phyloP scores from a whole-genome alignment of 2,113 vertebrate genomes.

The Phalacrocorax pelagicus region DNA sequence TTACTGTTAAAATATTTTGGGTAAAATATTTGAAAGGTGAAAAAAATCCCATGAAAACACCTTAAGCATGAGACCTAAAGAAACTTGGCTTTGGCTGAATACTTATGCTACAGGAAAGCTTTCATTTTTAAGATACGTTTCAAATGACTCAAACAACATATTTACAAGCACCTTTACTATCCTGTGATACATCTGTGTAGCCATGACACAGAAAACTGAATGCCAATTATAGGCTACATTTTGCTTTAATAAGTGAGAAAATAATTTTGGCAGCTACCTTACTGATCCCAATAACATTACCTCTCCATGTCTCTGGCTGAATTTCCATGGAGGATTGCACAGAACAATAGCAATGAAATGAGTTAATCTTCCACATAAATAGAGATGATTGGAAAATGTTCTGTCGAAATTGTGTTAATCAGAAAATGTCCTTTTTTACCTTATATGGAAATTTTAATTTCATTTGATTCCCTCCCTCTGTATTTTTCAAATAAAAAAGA shows the following conservation, averaged over 20 bases:
- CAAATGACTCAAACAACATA: neutral
- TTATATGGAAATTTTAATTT: neutral
- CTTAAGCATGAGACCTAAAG: neutral
- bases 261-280: neutral
- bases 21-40: neutral
- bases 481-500: neutral
- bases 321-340: neutral
- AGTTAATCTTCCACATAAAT: neutral
- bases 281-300: neutral
- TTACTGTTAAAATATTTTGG: neutral
- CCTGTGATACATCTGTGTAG: neutral
- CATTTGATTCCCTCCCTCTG: neutral
- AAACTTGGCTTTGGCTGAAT: neutral
- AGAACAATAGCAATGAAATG: neutral
- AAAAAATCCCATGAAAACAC: neutral
- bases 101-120: neutral
- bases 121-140: neutral
- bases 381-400: neutral
- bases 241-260: conserved; percentile 35
- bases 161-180: neutral
- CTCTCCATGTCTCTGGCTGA: neutral
- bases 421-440: neutral
- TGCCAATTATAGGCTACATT: neutral
- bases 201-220: neutral
- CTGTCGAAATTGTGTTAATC: neutral